Conservation (phyloP, 1,140 invertebrate genomes). For the Drosophila takahashii region DNA sequence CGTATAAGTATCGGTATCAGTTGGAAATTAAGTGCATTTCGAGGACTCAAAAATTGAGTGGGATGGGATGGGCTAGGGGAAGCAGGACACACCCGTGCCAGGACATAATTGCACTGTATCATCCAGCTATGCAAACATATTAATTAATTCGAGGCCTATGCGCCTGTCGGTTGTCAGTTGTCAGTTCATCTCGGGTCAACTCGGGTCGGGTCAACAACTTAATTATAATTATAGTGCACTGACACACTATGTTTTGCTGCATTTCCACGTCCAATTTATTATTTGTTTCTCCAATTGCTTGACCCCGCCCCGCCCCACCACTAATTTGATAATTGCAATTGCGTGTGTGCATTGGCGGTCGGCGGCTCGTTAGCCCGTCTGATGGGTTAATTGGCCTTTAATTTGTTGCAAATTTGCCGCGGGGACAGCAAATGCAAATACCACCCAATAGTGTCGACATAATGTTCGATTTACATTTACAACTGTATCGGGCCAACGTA, state of each 20-base stretch:
- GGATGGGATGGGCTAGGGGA: neutral
- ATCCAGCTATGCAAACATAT: constrained; percentile 63
- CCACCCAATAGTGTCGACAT: constrained; percentile 25
- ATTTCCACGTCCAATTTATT: constrained; percentile 48
- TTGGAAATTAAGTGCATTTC: constrained; percentile 59
- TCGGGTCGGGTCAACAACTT: constrained; percentile 67
- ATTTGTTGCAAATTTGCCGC: constrained; percentile 64
- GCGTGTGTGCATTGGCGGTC: constrained; percentile 30
- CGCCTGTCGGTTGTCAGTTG: constrained; percentile 60
- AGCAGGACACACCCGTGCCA: constrained; percentile 33
- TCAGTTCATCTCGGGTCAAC: constrained; percentile 25
- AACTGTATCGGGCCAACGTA: neutral
- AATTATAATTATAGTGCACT: constrained; percentile 77
- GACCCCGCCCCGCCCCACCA: constrained; percentile 19
- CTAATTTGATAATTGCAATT: constrained; percentile 82
- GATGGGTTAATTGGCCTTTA: constrained; percentile 77
- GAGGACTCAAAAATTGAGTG: constrained; percentile 11
- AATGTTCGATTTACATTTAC: constrained; percentile 37
- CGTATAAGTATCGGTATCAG: constrained; percentile 44
- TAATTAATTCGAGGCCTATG: constrained; percentile 75
- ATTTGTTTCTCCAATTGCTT: constrained; percentile 71
- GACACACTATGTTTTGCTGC: constrained; percentile 39
- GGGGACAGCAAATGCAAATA: neutral
- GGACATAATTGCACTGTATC: constrained; percentile 37
- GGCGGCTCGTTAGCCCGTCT: constrained; percentile 41